Conservation (phyloP, 1,140 invertebrate genomes). For the Tyrophagus putrescentiae region DNA sequence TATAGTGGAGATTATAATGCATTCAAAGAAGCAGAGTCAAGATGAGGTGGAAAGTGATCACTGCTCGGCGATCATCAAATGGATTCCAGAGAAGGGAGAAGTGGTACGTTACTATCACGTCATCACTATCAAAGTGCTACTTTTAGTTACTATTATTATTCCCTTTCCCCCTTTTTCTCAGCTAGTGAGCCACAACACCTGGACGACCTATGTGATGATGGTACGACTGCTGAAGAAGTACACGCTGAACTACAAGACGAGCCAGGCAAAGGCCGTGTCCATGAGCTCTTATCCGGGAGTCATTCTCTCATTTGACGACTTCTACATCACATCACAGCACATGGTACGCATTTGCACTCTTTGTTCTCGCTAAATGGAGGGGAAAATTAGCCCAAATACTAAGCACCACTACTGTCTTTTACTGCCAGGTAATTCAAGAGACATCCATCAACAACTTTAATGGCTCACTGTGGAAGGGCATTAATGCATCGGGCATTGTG, state of each 20-base stretch:
- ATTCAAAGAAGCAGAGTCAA: conserved; percentile 23
- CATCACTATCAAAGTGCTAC: too few relatives aligned
- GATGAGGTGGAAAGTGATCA: conserved; percentile 41
- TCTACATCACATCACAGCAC: conserved; percentile 32
- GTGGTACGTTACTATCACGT: too few relatives aligned
- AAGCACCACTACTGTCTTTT: too few relatives aligned
- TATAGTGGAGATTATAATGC: neutral
- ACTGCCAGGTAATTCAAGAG: conserved; percentile 32
- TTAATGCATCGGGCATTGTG: conserved; percentile 28
- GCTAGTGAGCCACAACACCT: conserved; percentile 27
- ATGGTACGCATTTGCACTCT: too few relatives aligned
- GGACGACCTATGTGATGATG: conserved; percentile 33
- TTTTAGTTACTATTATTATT: too few relatives aligned
- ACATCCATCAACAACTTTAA: conserved; percentile 35
- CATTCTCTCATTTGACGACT: conserved; percentile 35
- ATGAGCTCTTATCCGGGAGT: conserved; percentile 57
- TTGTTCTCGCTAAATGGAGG: too few relatives aligned
- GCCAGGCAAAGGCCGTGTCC: neutral
- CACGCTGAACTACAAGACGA: conserved; percentile 31
- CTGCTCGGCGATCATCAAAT: conserved; percentile 44
- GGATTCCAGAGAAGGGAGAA: conserved; percentile 31
- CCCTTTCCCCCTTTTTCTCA: too few relatives aligned
- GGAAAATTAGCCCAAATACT: too few relatives aligned
- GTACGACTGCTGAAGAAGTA: conserved; percentile 35
- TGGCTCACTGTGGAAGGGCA: conserved; percentile 28